Evolutionary conservation across 2,888 invertebrate species (phyloP).

Genomic region (Zaprionus lineosus): DNA sequence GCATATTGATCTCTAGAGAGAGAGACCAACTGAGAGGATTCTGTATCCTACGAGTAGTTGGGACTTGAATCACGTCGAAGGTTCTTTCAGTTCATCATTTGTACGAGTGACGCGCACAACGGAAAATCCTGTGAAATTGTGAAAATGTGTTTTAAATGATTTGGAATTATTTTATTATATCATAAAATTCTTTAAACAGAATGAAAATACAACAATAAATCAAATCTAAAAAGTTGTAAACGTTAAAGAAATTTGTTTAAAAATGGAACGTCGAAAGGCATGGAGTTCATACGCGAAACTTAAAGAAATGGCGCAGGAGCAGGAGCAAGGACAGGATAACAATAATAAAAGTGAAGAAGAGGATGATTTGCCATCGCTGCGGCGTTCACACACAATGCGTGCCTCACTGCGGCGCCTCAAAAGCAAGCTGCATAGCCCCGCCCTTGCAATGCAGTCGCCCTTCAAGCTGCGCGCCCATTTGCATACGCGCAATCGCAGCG

Average conservation of each 20-base stretch:
- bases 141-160: no score
- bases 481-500: conserved; percentile 54
- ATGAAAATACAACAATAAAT: conserved; percentile 5
- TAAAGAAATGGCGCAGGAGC: conserved; percentile 46
- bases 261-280: conserved; percentile 77
- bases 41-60: conserved; percentile 11
- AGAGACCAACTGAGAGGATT: conserved; percentile 1
- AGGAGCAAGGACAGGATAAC: conserved; percentile 14
- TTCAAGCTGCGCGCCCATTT: conserved; percentile 76
- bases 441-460: conserved; percentile 73
- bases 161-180: no score
- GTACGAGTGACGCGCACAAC: conserved; percentile 46
- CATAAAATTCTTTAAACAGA: no score
- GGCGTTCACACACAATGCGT: conserved; percentile 88
- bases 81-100: conserved; percentile 55
- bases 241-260: background rate
- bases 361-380: conserved; percentile 77
- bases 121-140: conserved; percentile 42
- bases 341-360: conserved; percentile 10
- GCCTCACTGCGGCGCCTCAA: conserved; percentile 88
- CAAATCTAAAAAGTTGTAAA: background rate
- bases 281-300: conserved; percentile 70
- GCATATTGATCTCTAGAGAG: no score
- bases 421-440: conserved; percentile 83
- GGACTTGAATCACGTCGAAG: conserved; percentile 50